These are phyloP conservation scores for Simalia tracyae DNA, from an alignment of 2,797 vertebrate genomes.

Conservation along the genomic window DNA sequence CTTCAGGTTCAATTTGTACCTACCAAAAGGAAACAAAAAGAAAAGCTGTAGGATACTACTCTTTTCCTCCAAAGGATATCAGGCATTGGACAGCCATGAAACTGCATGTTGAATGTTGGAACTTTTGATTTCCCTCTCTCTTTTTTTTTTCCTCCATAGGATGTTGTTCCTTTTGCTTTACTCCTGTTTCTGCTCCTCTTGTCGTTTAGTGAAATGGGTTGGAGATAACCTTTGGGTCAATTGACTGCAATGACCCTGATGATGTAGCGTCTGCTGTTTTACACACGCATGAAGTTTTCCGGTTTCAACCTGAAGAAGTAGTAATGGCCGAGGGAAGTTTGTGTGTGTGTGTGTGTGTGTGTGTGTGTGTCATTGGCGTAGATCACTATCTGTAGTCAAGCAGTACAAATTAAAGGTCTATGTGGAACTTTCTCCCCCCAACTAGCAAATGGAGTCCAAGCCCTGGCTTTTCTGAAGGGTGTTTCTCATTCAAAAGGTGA, in stretches of 20 bases:
- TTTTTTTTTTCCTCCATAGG: neutral
- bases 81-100: neutral
- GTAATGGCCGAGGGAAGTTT: slow-evolving; percentile 1
- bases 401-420: neutral
- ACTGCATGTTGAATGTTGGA: too few relatives aligned
- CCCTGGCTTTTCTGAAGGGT: neutral
- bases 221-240: neutral
- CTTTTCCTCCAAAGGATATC: too few relatives aligned
- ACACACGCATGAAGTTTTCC: neutral
- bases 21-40: too few relatives aligned
- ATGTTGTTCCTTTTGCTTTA: neutral
- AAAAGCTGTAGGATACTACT: too few relatives aligned
- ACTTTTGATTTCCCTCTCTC: neutral
- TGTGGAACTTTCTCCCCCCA: too few relatives aligned
- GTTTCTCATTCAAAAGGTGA: neutral
- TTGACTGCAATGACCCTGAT: slow-evolving; percentile 2
- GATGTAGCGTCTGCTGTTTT: slow-evolving; percentile 1
- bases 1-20: too few relatives aligned
- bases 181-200: neutral
- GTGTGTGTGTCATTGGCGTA: neutral
- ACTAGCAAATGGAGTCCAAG: neutral
- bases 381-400: neutral
- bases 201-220: slow-evolving; percentile 14
- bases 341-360: neutral
- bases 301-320: neutral